Conservation (phyloP, 2,888 invertebrate species). For the Baronia brevicornis region DNA sequence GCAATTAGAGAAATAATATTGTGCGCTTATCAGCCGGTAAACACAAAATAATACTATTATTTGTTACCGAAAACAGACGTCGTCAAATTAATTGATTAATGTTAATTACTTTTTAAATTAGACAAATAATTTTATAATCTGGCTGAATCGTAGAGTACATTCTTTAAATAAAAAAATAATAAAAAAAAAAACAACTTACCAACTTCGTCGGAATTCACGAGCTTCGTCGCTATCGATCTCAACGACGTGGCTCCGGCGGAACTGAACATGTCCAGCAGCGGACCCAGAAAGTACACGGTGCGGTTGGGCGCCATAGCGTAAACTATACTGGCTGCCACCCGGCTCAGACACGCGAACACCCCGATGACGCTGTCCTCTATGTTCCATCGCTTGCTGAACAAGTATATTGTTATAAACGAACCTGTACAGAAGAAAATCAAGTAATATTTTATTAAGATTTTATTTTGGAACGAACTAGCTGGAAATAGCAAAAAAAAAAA, state of each 20-base stretch:
- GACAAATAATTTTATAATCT: too few relatives aligned
- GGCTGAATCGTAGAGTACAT: too few relatives aligned
- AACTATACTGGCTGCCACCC: conserved; percentile 65
- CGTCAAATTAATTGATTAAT: too few relatives aligned
- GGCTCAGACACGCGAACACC: conserved; percentile 67
- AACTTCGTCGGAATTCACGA: conserved; percentile 73
- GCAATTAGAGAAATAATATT: too few relatives aligned
- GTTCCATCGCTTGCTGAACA: conserved; percentile 68
- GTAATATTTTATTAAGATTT: conserved; percentile 3
- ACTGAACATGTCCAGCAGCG: conserved; percentile 72
- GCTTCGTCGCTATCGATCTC: conserved; percentile 73
- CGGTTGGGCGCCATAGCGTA: conserved; percentile 66
- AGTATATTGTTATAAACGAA: conserved; percentile 69
- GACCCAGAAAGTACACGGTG: conserved; percentile 69
- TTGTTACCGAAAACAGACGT: too few relatives aligned
- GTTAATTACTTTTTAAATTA: too few relatives aligned
- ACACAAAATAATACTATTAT: too few relatives aligned
- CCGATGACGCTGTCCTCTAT: conserved; percentile 70
- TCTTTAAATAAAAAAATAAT: too few relatives aligned
- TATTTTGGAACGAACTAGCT: conserved; percentile 1
- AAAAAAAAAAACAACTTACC: too few relatives aligned
- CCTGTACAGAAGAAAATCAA: conserved; percentile 37
- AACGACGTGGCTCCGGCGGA: conserved; percentile 74
- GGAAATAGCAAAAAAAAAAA: too few relatives aligned
- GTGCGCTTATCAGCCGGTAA: too few relatives aligned